Evolutionary conservation across 2,797 vertebrate genomes (phyloP).

Genomic region (Heterohyrax brucei): DNA sequence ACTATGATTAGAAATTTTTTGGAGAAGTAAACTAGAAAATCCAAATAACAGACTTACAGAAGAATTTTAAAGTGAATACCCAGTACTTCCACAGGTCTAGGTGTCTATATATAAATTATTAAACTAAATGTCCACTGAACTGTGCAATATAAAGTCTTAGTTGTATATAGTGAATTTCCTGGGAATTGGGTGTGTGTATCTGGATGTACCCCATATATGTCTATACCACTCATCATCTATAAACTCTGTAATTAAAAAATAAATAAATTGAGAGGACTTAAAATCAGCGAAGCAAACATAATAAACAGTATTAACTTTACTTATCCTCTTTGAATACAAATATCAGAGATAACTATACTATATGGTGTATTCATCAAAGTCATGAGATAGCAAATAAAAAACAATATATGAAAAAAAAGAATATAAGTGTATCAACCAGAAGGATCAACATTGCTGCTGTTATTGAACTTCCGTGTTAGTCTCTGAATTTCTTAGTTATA

Average conservation of each 20-base stretch:
- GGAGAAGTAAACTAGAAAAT: conserved; percentile 33
- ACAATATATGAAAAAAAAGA: neutral
- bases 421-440: neutral
- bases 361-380: neutral
- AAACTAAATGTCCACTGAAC: neutral
- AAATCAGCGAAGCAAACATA: neutral
- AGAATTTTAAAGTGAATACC: conserved; percentile 10
- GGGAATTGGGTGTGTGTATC: neutral
- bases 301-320: neutral
- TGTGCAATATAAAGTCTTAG: neutral
- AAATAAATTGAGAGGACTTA: neutral
- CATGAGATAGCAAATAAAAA: conserved; percentile 5
- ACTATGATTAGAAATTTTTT: neutral
- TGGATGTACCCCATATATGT: neutral
- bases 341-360: neutral
- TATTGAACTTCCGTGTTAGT: neutral
- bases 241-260: neutral
- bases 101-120: neutral
- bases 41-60: neutral
- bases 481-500: neutral
- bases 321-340: neutral
- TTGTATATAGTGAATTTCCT: neutral
- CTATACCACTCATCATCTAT: neutral
- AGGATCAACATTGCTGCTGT: neutral
- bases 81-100: neutral